A percentile compares a stretch with the other conserved stretches of the same genome.
These are phyloP conservation scores for Exocentrus adspersus DNA, from an alignment of 2,888 invertebrate species.

Conservation along the genomic window DNA sequence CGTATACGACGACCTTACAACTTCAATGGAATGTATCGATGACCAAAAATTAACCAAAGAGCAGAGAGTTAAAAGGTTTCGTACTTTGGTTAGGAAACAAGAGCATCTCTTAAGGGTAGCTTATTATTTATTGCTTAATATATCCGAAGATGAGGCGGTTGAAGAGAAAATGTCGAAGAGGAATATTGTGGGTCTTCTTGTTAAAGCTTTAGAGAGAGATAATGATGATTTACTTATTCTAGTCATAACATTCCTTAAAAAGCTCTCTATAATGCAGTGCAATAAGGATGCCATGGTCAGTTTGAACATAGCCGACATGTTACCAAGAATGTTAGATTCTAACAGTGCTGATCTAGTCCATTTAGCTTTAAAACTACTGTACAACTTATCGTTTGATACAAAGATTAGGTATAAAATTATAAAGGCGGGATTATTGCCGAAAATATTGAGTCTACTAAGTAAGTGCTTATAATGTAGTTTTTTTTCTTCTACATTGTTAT, in stretches of 20 bases:
- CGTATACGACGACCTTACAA: slow-evolving; percentile 70
- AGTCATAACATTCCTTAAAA: slow-evolving; percentile 93
- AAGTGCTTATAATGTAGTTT: slow-evolving; percentile 58
- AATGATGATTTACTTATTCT: slow-evolving; percentile 90
- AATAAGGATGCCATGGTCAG: slow-evolving; percentile 94
- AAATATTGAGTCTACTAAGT: slow-evolving; percentile 89
- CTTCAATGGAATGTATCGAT: slow-evolving; percentile 61
- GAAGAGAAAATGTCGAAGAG: slow-evolving; percentile 98
- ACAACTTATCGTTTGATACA: slow-evolving; percentile 95
- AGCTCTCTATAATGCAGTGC: slow-evolving; percentile 92
- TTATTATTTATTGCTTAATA: slow-evolving; percentile 91
- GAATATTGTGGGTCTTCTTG: slow-evolving; percentile 86
- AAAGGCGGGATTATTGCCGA: slow-evolving; percentile 86
- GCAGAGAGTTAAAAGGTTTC: slow-evolving; percentile 74
- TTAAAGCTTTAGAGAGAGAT: slow-evolving; percentile 88
- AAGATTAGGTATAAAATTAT: slow-evolving; percentile 90
- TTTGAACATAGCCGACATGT: slow-evolving; percentile 81
- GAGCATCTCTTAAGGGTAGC: slow-evolving; percentile 92
- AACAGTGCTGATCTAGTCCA: slow-evolving; percentile 75
- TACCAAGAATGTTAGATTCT: slow-evolving; percentile 80
- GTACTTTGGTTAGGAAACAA: slow-evolving; percentile 92
- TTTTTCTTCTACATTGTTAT: slow-evolving; percentile 12
- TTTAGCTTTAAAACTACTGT: slow-evolving; percentile 86
- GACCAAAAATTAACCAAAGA: slow-evolving; percentile 60
- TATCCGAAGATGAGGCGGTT: slow-evolving; percentile 94